phyloP scores from a whole-genome alignment of 1,140 invertebrate genomes.

The Drosophila biarmipes region DNA sequence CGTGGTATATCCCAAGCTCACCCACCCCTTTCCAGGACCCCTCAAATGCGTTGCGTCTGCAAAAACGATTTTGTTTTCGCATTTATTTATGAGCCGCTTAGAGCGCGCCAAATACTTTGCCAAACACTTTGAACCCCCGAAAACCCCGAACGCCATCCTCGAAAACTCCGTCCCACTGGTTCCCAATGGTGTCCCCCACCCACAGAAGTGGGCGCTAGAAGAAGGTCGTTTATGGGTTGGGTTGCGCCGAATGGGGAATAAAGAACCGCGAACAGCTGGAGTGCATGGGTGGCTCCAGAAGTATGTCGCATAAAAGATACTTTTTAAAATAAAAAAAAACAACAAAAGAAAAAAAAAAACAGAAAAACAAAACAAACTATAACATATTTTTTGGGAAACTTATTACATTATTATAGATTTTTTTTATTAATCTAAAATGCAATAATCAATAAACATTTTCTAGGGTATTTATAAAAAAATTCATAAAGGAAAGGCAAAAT shows the following conservation, averaged over 20 bases:
- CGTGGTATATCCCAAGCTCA: neutral
- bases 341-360: too few relatives aligned
- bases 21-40: neutral
- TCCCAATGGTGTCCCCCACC: conserved; percentile 9
- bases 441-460: too few relatives aligned
- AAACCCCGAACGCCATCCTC: conserved; percentile 19
- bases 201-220: conserved; percentile 36
- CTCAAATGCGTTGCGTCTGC: conserved; percentile 46
- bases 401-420: too few relatives aligned
- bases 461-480: too few relatives aligned
- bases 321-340: too few relatives aligned
- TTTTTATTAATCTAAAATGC: too few relatives aligned
- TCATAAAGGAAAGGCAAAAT: too few relatives aligned
- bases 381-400: too few relatives aligned
- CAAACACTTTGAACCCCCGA: conserved; percentile 75
- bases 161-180: neutral
- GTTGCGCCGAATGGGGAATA: neutral
- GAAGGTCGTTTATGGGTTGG: conserved; percentile 31
- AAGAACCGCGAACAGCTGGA: conserved; percentile 38
- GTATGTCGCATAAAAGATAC: neutral
- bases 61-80: conserved; percentile 75
- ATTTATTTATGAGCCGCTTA: conserved; percentile 82
- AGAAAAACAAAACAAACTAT: too few relatives aligned
- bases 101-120: conserved; percentile 66
- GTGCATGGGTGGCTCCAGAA: conserved; percentile 24